Conservation (phyloP, 2,888 invertebrate species). For the Seira sanloemensis region DNA sequence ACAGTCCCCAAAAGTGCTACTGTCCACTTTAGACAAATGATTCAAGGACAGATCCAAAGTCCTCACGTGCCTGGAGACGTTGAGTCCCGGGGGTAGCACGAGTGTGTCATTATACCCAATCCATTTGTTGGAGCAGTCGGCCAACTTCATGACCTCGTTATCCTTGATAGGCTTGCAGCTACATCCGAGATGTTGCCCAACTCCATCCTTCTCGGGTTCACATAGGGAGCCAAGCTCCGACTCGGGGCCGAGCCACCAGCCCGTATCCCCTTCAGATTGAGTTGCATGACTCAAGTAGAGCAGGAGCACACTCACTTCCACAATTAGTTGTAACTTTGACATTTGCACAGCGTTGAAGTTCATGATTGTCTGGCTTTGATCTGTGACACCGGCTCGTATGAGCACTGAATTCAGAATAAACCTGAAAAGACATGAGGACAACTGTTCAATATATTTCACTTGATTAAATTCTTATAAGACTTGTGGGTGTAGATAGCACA, state of each 20-base stretch:
- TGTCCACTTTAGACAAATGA: conserved; percentile 44
- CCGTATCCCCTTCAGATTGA: not conserved
- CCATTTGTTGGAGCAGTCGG: conserved; percentile 48
- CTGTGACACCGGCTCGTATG: not conserved
- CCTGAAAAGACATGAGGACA: conserved; percentile 4
- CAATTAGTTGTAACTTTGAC: not conserved
- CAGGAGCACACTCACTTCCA: not conserved
- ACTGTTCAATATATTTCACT: too few species aligned
- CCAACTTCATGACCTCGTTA: conserved; percentile 10
- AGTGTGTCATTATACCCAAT: conserved; percentile 54
- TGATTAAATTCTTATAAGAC: too few species aligned
- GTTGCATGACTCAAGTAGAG: not conserved
- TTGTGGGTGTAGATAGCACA: too few species aligned
- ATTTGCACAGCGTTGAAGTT: not conserved
- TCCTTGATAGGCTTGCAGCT: conserved; percentile 36
- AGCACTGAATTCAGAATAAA: conserved; percentile 31
- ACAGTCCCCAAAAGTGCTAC: conserved; percentile 64
- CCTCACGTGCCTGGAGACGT: conserved; percentile 66
- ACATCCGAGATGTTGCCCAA: conserved; percentile 68
- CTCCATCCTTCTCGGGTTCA: conserved; percentile 55
- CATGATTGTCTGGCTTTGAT: not conserved
- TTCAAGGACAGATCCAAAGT: conserved; percentile 65
- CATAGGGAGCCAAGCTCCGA: conserved; percentile 28
- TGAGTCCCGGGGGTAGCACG: conserved; percentile 53
- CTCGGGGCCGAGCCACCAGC: conserved; percentile 1